These are phyloP conservation scores for Porites cylindrica DNA, from an alignment of 92 coral and sea anemone species.

Conservation along the genomic window DNA sequence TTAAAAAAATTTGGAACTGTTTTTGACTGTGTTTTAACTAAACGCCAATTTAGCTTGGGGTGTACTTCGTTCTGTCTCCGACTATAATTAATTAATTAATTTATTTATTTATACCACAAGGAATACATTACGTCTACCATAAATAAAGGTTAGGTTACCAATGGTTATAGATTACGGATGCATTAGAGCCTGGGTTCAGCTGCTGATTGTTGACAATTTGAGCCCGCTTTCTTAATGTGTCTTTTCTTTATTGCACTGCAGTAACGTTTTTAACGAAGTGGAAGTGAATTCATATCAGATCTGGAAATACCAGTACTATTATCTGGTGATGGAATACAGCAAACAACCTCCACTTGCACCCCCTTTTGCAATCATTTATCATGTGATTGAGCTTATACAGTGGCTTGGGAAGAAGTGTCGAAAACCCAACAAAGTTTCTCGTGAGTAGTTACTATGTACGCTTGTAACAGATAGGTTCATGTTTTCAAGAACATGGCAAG, in stretches of 20 bases:
- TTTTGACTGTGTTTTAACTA: no score
- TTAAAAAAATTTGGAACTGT: no score
- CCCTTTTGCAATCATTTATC: constrained; percentile 54
- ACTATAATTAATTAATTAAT: no score
- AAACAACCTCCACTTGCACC: constrained; percentile 58
- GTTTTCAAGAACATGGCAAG: no score
- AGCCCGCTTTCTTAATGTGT: neutral
- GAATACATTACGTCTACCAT: no score
- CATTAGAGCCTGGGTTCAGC: no score
- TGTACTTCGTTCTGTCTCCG: no score
- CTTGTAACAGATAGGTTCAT: neutral
- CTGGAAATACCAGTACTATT: constrained; percentile 67
- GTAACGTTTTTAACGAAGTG: constrained; percentile 68
- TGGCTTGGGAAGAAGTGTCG: constrained; percentile 61
- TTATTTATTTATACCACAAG: no score
- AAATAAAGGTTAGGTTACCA: no score
- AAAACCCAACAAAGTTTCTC: constrained; percentile 44
- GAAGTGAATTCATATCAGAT: constrained; percentile 60
- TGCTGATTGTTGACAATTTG: no score
- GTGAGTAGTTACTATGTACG: constrained; percentile 18
- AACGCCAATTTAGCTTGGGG: no score
- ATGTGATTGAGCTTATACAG: constrained; percentile 43
- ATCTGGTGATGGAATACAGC: constrained; percentile 65
- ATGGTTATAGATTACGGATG: no score
- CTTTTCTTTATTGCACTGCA: constrained; percentile 4